Evolutionary conservation across 2,797 vertebrate species (phyloP), one percentile per base, ranked within the genome.

Genomic region (Acipenser transmontanus): DNA sequence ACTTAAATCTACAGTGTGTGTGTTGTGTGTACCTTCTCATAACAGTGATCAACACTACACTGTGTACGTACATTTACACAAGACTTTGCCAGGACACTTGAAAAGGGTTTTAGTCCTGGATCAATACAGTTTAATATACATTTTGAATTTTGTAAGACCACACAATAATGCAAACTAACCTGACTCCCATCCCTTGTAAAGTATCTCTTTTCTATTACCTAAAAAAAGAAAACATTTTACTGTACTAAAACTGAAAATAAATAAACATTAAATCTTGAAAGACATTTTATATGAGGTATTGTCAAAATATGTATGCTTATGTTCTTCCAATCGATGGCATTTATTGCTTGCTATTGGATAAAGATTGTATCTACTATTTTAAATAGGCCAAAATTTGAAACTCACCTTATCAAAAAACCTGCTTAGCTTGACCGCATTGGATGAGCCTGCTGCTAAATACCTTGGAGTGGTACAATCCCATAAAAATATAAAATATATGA

Each of bases 341-440:
- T 34, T 4, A 34, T 34, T 34, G 34, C 34, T 34, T 4, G 34
- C 34, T 34, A 34, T 34, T 34, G 34, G 34, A 34, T 4, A 34
- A 34, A 3, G 34, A 34, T 34, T 34, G 34, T 34, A 34, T 34
- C 34, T 34, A 34, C 34, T 34, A 34, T 34, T 34, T 34, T 34
- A 34, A 34, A 34, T 34, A 34, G 34, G 34, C 34, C 34, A 4
- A 34, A 4, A 34, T 34, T 4, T 34, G 34, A 54, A 3, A 70
- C 75, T 88, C 83, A 98, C 96, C 93, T 99, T 99, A 88, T 99
- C 97, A 87, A 98, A 99, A 79, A 99, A 99, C 69, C 95, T 87
- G 82, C 97, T 99, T 11, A 99, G 86, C 79, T 99, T 99, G 76
- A 99, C 97, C 71, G 97, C 97, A 71, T 99, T 99, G 69, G 97